phyloP scores from a whole-genome alignment of 2,113 vertebrate species.

The Callaeas wilsoni region DNA sequence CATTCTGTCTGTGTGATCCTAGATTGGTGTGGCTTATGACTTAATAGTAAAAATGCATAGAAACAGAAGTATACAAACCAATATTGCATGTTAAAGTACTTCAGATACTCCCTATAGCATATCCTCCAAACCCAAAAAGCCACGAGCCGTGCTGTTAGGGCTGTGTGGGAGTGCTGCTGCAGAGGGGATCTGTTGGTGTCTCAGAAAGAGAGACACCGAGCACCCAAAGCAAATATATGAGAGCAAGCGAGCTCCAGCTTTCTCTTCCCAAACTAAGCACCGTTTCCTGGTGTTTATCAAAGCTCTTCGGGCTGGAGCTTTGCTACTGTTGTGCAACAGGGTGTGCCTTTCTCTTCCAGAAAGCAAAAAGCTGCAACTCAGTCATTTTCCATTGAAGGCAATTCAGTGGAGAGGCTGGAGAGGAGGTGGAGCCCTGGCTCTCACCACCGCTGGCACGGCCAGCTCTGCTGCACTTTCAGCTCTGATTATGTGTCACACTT shows the following conservation, averaged over 20 bases:
- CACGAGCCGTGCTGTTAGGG: rapidly evolving
- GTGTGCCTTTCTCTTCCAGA: conserved; percentile 4
- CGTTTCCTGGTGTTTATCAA: neutral
- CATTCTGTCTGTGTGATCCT: neutral
- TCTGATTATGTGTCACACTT: neutral
- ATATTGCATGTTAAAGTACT: neutral
- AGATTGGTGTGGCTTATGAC: neutral
- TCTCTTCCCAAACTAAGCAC: neutral
- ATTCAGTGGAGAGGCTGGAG: neutral
- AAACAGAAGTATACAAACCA: neutral
- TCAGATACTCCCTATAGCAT: rapidly evolving
- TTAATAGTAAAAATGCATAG: neutral
- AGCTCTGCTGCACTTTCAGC: neutral
- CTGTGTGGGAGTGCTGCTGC: neutral
- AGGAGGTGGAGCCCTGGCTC: conserved; percentile 38
- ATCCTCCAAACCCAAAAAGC: neutral
- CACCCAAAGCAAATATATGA: neutral
- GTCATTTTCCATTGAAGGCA: conserved; percentile 48
- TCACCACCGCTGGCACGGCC: neutral
- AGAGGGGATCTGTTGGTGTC: neutral
- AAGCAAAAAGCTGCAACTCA: neutral
- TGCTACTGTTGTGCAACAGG: neutral
- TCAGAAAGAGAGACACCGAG: neutral
- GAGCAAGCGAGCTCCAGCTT: rapidly evolving
- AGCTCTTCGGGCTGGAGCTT: neutral